Evolutionary conservation across 2,113 vertebrate genomes (phyloP).

Genomic region (Deroptyus accipitrinus): DNA sequence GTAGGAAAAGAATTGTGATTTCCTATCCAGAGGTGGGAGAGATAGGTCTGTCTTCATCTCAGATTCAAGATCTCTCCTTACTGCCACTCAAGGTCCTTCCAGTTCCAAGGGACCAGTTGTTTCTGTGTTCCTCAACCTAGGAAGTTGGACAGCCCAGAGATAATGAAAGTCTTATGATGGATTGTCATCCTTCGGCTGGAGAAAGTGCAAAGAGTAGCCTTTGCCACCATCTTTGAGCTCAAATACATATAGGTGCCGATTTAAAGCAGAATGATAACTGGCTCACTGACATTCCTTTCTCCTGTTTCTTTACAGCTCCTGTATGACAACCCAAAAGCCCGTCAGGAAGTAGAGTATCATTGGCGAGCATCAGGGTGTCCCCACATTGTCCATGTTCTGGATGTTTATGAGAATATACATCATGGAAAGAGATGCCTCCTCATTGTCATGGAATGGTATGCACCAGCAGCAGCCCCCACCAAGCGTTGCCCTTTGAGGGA

Average conservation of each 20-base stretch:
- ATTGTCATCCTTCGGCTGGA: neutral
- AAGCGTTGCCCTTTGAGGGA: neutral
- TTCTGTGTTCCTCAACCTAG: neutral
- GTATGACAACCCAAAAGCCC: conserved; percentile 91
- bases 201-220: neutral
- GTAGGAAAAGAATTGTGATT: neutral
- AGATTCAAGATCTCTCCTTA: neutral
- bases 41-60: neutral
- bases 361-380: conserved; percentile 88
- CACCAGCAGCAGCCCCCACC: neutral
- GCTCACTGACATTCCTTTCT: neutral
- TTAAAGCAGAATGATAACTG: neutral
- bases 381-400: conserved; percentile 86
- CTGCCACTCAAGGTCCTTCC: neutral
- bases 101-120: neutral
- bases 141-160: neutral
- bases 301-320: conserved; percentile 76
- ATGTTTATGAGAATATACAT: conserved; percentile 97
- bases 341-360: conserved; percentile 93
- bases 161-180: neutral
- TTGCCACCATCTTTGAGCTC: neutral
- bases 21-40: neutral
- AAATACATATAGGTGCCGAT: neutral
- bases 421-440: conserved; percentile 94
- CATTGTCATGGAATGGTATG: conserved; percentile 97